Base-by-base conservation (phyloP, 2,888 invertebrate genomes). In the Hipparchia sbordonii region DNA sequence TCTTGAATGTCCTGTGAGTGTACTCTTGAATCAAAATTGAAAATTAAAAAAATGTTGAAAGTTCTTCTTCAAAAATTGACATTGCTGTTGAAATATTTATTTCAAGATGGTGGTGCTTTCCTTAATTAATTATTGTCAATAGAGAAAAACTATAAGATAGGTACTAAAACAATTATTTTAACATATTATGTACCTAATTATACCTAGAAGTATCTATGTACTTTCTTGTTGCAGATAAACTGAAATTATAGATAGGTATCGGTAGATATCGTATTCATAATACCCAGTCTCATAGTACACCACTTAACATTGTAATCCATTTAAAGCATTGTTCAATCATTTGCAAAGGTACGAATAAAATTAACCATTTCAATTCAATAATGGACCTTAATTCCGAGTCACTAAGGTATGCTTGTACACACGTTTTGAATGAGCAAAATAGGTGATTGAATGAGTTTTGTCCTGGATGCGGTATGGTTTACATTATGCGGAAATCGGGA, bases 271-370 rank as follows among this genome's bases (percentile, higher is more conserved):
- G 73, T 76, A 86, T 86, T 85, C 85, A 85, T 82, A 82, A 85
- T 82, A 79, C 74, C 75, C 73, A 71, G 73, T 78, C 77, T 74
- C 65, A 73, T 48, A 80, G 77, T 79, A 79, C 74, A 77, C 78
- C 81, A 77, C 80, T 77, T 82, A 86, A 85, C 81, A 79, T 78
- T 78, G 82, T 85, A 86, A 88, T 88, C 86, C 87, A 86, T 87
- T 89, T 84, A 82, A 80, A 76, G 74, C 81, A 84, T 88, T 86
- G 87, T 87, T 85, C 83, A 90, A 88, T 87, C 87, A 87, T 48
- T 10, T 39, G 54, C 69, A 57, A 59, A 48, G 46, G 52, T 52
- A 69, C 61, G 7, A 8, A 39, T 54, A 12, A 45, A 33, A 39
- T 39, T 33, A 13, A 39, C 8, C 48, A 68, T 59, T 54, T 57